Evolutionary conservation across 2,888 invertebrate genomes (phyloP).

Genomic region (Seira sanloemensis): DNA sequence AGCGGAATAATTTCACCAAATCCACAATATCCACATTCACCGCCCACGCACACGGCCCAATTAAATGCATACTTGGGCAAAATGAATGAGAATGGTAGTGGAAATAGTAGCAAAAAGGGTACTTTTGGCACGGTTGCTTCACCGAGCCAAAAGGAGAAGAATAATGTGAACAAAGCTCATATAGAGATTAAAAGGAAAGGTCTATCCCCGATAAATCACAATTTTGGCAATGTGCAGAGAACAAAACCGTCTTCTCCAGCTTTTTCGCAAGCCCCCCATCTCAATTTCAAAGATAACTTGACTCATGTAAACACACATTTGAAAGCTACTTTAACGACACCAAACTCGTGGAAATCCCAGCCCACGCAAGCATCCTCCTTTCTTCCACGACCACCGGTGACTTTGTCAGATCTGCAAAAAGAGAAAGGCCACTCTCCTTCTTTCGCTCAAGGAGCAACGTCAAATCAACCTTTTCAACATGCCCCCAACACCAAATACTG

Average conservation of each 20-base stretch:
- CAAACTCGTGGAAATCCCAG: neutral
- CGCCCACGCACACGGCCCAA: constrained; percentile 41
- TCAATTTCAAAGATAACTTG: constrained; percentile 15
- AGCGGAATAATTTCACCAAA: constrained; percentile 30
- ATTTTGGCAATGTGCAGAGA: constrained; percentile 18
- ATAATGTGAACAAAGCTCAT: constrained; percentile 32
- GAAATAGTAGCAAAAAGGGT: neutral
- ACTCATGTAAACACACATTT: constrained; percentile 16
- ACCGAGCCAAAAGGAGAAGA: neutral
- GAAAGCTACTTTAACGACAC: neutral
- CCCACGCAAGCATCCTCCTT: neutral
- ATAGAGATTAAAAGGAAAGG: constrained; percentile 39
- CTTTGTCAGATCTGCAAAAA: neutral
- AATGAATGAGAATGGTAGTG: neutral
- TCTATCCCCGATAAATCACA: constrained; percentile 53
- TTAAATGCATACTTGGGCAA: constrained; percentile 23
- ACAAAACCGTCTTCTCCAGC: constrained; percentile 9
- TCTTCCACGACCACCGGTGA: too few relatives aligned
- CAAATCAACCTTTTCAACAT: neutral
- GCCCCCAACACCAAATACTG: too few relatives aligned
- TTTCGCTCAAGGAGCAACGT: neutral
- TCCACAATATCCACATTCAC: constrained; percentile 11
- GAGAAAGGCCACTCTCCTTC: neutral
- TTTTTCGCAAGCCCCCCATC: constrained; percentile 20
- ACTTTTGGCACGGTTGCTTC: neutral